Percentiles rank a stretch among this genome's conserved stretches.
Evolutionary conservation across 2,113 vertebrate genomes (phyloP).

Genomic region (Orycteropus afer): DNA sequence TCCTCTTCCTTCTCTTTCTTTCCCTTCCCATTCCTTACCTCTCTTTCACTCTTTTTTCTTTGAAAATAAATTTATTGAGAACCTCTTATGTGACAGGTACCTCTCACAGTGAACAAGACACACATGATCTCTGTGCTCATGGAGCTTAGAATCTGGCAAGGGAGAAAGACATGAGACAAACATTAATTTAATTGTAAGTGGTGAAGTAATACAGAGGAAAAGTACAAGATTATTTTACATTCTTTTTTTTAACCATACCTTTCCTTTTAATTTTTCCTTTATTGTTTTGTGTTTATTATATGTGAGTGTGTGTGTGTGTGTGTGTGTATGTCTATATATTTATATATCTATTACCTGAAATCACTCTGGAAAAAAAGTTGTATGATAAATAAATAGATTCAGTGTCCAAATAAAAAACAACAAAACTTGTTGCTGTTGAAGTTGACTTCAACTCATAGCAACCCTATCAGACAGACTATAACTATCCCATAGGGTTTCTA

Average conservation of each 20-base stretch:
- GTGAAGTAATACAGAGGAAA: background rate
- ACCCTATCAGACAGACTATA: too few species aligned
- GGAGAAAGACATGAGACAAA: background rate
- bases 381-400: background rate
- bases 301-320: too few species aligned
- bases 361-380: slow-evolving; percentile 36
- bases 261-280: background rate
- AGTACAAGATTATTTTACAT: background rate
- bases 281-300: background rate
- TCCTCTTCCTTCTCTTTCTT: background rate
- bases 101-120: background rate
- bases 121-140: background rate
- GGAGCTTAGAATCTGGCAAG: background rate
- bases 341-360: background rate
- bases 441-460: too few species aligned
- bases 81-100: background rate
- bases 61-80: background rate
- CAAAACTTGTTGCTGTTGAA: too few species aligned
- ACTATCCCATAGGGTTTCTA: too few species aligned
- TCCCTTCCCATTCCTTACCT: background rate
- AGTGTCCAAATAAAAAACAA: background rate
- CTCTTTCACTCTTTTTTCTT: background rate
- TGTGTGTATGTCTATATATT: too few species aligned
- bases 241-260: background rate
- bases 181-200: background rate